These are phyloP conservation scores for Ophioderma brevispina DNA, from an alignment of 35 echinoderm and acorn worm species.

Conservation along the genomic window DNA sequence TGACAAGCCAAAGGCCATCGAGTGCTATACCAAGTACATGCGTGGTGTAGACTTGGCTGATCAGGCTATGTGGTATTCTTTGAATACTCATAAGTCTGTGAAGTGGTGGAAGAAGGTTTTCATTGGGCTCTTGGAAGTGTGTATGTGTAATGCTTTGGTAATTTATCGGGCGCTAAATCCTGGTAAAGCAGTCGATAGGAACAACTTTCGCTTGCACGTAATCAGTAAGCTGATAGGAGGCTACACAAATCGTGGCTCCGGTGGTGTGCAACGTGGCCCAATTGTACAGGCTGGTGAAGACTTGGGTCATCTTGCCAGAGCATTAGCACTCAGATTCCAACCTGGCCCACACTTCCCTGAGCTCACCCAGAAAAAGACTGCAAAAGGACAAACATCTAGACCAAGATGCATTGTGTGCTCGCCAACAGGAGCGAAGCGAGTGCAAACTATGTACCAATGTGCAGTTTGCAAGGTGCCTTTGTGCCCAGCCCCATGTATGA, in stretches of 20 bases:
- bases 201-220: no score
- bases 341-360: neutral
- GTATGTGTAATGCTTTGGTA: no score
- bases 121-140: neutral
- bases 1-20: neutral
- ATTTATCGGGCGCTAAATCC: no score
- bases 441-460: neutral
- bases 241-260: neutral
- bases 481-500: neutral
- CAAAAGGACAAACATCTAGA: neutral
- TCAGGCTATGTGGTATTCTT: neutral
- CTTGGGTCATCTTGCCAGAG: neutral
- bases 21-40: constrained; percentile 28
- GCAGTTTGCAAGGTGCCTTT: neutral
- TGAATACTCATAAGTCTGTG: neutral
- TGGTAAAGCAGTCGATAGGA: no score
- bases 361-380: neutral
- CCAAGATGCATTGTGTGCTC: neutral
- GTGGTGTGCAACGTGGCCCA: neutral
- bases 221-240: no score
- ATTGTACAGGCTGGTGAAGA: neutral
- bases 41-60: constrained; percentile 18
- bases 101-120: neutral
- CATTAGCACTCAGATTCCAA: neutral
- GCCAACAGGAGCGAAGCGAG: neutral